Evolutionary conservation across 2,888 invertebrate species (phyloP), one percentile per base, ranked within the genome.

Genomic region (Metallyticus violacea): DNA sequence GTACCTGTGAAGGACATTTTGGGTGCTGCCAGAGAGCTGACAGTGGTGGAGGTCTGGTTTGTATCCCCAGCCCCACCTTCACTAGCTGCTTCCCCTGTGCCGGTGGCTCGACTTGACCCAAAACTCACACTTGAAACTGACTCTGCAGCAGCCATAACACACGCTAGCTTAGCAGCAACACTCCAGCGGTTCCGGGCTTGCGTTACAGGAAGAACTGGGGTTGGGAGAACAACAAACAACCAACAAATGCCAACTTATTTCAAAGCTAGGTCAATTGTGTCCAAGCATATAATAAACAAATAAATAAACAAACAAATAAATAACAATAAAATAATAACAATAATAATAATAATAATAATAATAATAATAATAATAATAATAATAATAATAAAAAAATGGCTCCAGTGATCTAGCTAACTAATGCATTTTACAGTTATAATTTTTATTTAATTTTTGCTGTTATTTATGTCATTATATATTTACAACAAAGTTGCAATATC

Each of bases 81-180:
- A n/a, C n/a, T 26, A 3, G 76, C 83, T 62, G 40, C 25, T 9
- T 40, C 82, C 25, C 26, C 26, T n/a, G 88, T 86, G 22, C 88
- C 88, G 22, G 88, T 85, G 9, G 87, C 84, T n/a, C 85, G 86
- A n/a, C 87, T 88, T 25, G 89, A 89, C 85, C 88, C 89, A 84
- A 89, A 87, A 88, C 89, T 89, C 86, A 89, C 88, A 86, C 89
- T 89, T 80, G 89, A 89, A 86, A 89, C 89, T 76, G 90, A 90
- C 77, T 89, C 89, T 88, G 89, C 87, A 81, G 86, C 78, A 62
- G 40, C 86, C 86, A 86, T 77, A 22, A 86, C 86, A 27, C 86
- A 85, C 85, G 79, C 83, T 77, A 83, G 77, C 28, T 83, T 83
- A n/a, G 83, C 83, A 29, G 83, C 83, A 28, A 83, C 83, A 27